Conservation (phyloP, 1,140 invertebrate species). For the Vanessa tameamea region DNA sequence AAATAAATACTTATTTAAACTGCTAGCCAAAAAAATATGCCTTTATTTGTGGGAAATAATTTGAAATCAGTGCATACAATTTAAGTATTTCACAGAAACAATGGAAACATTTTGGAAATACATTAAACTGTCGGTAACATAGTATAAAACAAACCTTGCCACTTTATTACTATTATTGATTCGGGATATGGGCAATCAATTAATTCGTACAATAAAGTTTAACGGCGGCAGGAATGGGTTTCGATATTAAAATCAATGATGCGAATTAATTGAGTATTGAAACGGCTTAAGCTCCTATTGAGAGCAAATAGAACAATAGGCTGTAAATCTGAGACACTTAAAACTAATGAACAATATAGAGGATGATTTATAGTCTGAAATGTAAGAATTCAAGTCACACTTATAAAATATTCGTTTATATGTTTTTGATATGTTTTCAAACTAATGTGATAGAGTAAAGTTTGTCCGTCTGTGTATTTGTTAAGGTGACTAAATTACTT, state of each 20-base stretch:
- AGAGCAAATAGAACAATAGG: constrained; percentile 21
- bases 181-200: constrained; percentile 22
- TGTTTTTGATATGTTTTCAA: no score
- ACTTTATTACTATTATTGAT: constrained; percentile 15
- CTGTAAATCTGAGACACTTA: constrained; percentile 3
- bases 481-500: no score
- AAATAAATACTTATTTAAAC: no score
- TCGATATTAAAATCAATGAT: constrained; percentile 29
- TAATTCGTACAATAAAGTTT: constrained; percentile 28
- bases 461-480: no score
- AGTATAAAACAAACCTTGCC: neutral
- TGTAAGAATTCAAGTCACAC: no score
- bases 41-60: no score
- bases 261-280: constrained; percentile 26
- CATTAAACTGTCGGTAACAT: neutral
- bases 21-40: no score
- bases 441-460: no score
- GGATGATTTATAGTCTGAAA: no score
- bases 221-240: constrained; percentile 11
- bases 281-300: constrained; percentile 14
- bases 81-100: no score
- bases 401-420: no score
- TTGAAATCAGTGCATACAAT: no score
- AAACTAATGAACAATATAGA: neutral
- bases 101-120: neutral